phyloP scores from a whole-genome alignment of 2,888 invertebrate genomes.

The Podabrus alpinus region DNA sequence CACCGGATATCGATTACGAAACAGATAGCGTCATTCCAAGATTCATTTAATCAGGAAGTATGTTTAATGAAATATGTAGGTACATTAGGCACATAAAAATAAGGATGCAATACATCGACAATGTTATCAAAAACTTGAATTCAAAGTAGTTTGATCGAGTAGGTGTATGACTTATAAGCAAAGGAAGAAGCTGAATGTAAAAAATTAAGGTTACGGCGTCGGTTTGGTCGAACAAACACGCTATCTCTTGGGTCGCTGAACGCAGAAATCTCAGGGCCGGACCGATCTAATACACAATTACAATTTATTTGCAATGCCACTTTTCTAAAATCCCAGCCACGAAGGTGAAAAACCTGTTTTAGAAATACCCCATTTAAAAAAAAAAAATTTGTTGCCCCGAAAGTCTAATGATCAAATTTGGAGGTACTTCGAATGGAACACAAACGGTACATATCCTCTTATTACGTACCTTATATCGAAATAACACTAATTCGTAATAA shows the following conservation, averaged over 20 bases:
- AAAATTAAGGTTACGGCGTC: constrained; percentile 29
- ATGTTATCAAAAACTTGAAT: neutral
- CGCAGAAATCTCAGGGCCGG: constrained; percentile 29
- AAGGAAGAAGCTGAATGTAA: constrained; percentile 26
- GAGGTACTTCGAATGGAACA: neutral
- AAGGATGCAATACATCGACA: neutral
- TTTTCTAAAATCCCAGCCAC: constrained; percentile 13
- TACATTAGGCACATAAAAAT: neutral
- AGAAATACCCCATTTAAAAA: constrained; percentile 8
- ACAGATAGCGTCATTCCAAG: neutral
- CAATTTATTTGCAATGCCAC: constrained; percentile 22
- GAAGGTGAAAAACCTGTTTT: constrained; percentile 16
- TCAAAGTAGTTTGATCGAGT: neutral
- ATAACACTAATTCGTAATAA: neutral
- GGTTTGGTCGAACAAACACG: constrained; percentile 32
- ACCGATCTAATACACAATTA: constrained; percentile 29
- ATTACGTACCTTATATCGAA: neutral
- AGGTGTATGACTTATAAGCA: neutral
- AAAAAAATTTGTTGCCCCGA: neutral
- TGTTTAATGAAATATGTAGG: neutral
- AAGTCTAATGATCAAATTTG: neutral
- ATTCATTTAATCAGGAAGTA: neutral
- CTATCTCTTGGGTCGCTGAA: constrained; percentile 30
- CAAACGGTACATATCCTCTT: neutral
- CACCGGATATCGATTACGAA: constrained; percentile 12